phyloP scores from a whole-genome alignment of 2,113 vertebrate genomes.

The Taxidea taxus region DNA sequence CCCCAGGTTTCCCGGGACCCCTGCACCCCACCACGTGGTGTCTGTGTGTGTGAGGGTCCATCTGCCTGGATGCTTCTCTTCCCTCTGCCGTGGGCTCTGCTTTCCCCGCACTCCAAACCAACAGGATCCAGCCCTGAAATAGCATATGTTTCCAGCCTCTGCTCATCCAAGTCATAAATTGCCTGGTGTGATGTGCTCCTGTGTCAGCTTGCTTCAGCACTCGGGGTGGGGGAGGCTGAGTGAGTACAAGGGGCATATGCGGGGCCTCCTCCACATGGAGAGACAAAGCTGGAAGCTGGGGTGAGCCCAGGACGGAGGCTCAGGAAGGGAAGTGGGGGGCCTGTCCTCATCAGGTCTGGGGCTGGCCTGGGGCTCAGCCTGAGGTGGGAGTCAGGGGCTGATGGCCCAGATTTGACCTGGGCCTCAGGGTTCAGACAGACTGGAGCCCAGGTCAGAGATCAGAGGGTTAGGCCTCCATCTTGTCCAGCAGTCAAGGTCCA shows the following conservation, averaged over 20 bases:
- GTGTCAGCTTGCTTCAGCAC: background rate
- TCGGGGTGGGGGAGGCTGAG: background rate
- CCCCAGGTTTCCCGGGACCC: background rate
- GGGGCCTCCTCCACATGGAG: background rate
- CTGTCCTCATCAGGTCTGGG: background rate
- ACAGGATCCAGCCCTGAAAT: slow-evolving; percentile 10
- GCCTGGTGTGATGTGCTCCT: background rate
- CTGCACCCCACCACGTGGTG: background rate
- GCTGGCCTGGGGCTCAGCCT: background rate
- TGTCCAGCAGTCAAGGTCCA: background rate
- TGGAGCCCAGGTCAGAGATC: background rate
- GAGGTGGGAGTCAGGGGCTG: background rate
- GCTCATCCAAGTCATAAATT: background rate
- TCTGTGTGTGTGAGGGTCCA: background rate
- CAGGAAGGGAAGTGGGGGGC: background rate
- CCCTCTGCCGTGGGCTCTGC: background rate
- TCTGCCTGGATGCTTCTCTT: background rate
- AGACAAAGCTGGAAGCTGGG: background rate
- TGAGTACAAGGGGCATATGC: background rate
- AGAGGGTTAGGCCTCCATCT: background rate
- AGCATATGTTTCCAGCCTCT: background rate
- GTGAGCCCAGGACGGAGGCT: background rate
- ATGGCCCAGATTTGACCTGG: background rate
- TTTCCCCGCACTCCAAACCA: background rate
- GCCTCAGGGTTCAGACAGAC: background rate